These are phyloP conservation scores for Neosalanx taihuensis DNA, from an alignment of 2,797 vertebrate species.

Conservation along the genomic window DNA sequence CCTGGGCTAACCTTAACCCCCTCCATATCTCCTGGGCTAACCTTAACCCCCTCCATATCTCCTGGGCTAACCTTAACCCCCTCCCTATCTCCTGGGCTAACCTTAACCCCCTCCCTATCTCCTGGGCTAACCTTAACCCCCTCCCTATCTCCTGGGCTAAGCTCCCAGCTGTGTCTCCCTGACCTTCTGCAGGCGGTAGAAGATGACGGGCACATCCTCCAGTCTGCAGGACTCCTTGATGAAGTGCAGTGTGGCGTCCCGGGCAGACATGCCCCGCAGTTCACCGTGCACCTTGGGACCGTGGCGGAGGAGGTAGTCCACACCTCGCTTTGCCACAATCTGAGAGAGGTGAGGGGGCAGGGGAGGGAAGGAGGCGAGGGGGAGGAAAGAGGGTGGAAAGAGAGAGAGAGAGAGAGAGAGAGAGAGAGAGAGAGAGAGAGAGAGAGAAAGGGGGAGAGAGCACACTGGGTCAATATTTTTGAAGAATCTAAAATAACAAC, in stretches of 20 bases:
- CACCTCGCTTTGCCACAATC: constrained; percentile 85
- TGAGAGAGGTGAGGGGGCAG: constrained; percentile 42
- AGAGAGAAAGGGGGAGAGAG: not conserved
- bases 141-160: not conserved
- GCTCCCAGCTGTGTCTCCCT: not conserved
- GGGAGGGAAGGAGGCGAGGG: too few relatives aligned
- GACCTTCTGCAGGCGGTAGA: constrained; percentile 91
- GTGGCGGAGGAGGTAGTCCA: constrained; percentile 83
- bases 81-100: too few relatives aligned
- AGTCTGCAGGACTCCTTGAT: constrained; percentile 85
- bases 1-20: not conserved
- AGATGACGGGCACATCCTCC: constrained; percentile 90
- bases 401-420: not conserved
- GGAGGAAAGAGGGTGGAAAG: too few relatives aligned
- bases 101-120: not conserved
- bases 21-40: not conserved
- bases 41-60: not conserved
- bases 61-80: not conserved
- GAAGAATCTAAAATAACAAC: not conserved
- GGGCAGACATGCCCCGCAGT: constrained; percentile 77
- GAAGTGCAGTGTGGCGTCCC: constrained; percentile 81
- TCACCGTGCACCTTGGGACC: constrained; percentile 86
- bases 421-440: too few relatives aligned
- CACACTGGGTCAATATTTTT: constrained; percentile 2
- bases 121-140: not conserved